These are phyloP conservation scores for Nixonia krombeini DNA, from an alignment of 1,140 invertebrate genomes.

Conservation along the genomic window DNA sequence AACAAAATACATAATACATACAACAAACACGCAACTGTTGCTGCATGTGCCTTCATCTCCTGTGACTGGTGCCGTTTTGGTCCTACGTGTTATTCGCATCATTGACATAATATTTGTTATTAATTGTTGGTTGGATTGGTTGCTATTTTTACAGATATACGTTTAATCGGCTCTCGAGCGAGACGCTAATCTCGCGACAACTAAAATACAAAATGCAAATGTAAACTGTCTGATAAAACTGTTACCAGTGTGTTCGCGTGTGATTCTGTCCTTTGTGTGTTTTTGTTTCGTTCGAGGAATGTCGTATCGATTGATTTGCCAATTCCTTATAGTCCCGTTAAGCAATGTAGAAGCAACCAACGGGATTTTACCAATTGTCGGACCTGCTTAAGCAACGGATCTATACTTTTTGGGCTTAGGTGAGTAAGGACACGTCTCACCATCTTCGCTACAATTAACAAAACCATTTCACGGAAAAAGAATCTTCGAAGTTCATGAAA, in stretches of 20 bases:
- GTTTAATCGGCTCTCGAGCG: constrained; percentile 69
- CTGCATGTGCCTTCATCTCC: constrained; percentile 66
- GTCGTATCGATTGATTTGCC: constrained; percentile 66
- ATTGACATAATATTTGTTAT: constrained; percentile 40
- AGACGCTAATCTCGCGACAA: too few species aligned
- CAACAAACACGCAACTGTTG: constrained; percentile 54
- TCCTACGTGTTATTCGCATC: constrained; percentile 40
- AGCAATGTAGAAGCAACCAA: constrained; percentile 68
- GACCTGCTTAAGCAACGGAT: constrained; percentile 66
- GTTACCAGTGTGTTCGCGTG: constrained; percentile 54
- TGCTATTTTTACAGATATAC: constrained; percentile 72
- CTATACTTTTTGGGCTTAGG: constrained; percentile 65
- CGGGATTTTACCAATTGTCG: constrained; percentile 61
- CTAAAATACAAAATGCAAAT: constrained; percentile 17
- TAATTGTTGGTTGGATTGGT: constrained; percentile 69
- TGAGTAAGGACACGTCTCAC: constrained; percentile 67
- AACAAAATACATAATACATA: constrained; percentile 35
- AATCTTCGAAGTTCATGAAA: neutral
- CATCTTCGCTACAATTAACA: constrained; percentile 21
- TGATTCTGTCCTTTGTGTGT: constrained; percentile 53
- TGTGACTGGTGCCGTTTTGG: constrained; percentile 58
- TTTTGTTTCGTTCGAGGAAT: constrained; percentile 60
- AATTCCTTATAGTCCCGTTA: constrained; percentile 65
- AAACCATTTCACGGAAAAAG: neutral
- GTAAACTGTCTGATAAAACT: constrained; percentile 63